A percentile compares a stretch with the other conserved stretches of the same genome.
phyloP scores from a whole-genome alignment of 2,888 invertebrate species.

The Thelaira solivaga region DNA sequence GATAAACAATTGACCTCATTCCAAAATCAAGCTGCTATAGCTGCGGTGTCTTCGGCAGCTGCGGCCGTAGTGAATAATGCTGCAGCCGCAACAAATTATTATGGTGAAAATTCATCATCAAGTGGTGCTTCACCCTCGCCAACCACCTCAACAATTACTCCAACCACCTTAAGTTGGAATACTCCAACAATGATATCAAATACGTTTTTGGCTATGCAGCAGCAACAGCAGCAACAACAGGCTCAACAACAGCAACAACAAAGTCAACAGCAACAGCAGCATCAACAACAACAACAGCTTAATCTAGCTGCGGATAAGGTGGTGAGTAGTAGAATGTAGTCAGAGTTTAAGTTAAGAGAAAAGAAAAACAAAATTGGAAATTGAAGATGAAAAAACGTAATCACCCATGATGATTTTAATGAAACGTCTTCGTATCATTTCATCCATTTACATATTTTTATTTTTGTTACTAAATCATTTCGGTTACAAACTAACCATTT shows the following conservation, averaged over 20 bases:
- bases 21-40: slow-evolving; percentile 74
- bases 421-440: slow-evolving; percentile 9
- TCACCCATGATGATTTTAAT: neutral
- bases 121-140: slow-evolving; percentile 76
- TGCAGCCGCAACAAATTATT: slow-evolving; percentile 74
- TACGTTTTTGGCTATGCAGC: slow-evolving; percentile 75
- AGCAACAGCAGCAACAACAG: slow-evolving; percentile 73
- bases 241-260: slow-evolving; percentile 77
- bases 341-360: slow-evolving; percentile 53
- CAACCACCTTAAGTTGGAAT: slow-evolving; percentile 83
- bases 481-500: neutral
- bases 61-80: slow-evolving; percentile 73
- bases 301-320: slow-evolving; percentile 75
- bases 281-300: slow-evolving; percentile 71
- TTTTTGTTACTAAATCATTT: slow-evolving; percentile 14
- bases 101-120: slow-evolving; percentile 76
- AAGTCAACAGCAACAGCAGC: slow-evolving; percentile 73
- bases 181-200: slow-evolving; percentile 78
- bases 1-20: slow-evolving; percentile 74
- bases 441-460: slow-evolving; percentile 30
- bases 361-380: slow-evolving; percentile 12
- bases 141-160: slow-evolving; percentile 74
- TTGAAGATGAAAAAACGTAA: neutral
- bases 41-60: slow-evolving; percentile 71
- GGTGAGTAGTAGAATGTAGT: slow-evolving; percentile 72